Percentiles rank a stretch among this genome's conserved stretches.
Conservation (phyloP, 2,113 vertebrate species). For the Apteryx owenii region DNA sequence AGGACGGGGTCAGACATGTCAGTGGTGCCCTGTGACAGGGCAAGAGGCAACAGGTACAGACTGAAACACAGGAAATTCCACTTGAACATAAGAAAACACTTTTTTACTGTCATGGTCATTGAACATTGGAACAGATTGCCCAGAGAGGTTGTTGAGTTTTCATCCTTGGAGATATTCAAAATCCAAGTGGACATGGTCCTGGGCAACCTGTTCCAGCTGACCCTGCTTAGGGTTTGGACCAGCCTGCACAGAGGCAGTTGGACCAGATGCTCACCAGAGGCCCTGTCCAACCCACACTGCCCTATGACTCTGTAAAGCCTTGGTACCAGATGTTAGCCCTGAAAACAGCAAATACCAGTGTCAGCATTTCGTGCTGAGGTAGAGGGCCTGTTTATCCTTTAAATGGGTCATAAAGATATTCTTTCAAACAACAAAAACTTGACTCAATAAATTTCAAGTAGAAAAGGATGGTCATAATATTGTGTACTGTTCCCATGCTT, state of each 20-base stretch:
- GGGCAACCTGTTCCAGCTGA: background rate
- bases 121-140: background rate
- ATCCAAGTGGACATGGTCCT: background rate
- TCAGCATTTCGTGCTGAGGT: background rate
- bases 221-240: background rate
- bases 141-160: background rate
- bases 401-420: background rate
- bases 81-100: background rate
- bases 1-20: background rate
- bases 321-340: fast-evolving
- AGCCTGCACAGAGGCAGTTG: background rate
- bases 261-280: background rate
- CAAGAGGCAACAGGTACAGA: background rate
- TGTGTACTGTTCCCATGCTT: background rate
- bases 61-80: background rate
- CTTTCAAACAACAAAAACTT: background rate
- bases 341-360: background rate
- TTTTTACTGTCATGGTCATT: background rate
- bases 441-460: background rate
- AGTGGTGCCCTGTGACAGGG: background rate
- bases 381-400: background rate
- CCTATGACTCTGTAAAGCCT: background rate
- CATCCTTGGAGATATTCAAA: background rate
- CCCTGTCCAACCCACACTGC: background rate
- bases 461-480: background rate